phyloP scores from a whole-genome alignment of 2,113 vertebrate species.

The Laticauda laticaudata region DNA sequence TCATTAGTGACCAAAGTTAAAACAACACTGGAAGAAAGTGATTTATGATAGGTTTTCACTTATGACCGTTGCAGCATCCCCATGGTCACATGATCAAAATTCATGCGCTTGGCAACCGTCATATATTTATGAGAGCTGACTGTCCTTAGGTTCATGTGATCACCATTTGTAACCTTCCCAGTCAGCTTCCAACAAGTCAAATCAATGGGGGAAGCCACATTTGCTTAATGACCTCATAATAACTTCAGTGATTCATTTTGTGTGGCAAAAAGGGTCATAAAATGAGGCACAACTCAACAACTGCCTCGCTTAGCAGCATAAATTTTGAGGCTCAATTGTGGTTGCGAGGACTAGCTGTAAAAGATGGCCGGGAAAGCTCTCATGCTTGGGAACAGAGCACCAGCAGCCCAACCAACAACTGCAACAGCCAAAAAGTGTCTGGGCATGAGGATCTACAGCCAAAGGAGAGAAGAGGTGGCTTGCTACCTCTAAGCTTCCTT shows the following conservation, averaged over 20 bases:
- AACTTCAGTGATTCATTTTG: too few species aligned
- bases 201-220: neutral
- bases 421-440: neutral
- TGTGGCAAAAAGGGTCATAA: too few species aligned
- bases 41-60: neutral
- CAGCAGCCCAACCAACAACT: neutral
- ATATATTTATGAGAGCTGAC: neutral
- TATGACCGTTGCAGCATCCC: neutral
- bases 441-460: neutral
- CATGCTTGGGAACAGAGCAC: neutral
- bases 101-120: neutral
- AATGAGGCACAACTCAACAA: too few species aligned
- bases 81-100: neutral
- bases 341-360: neutral
- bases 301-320: too few species aligned
- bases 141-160: neutral
- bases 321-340: neutral
- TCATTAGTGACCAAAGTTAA: neutral
- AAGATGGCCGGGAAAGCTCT: neutral
- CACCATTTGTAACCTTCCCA: neutral
- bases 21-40: neutral
- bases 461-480: neutral
- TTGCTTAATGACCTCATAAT: neutral
- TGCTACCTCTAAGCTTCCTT: neutral
- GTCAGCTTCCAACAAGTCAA: neutral